Conservation (phyloP, 1,140 invertebrate species). For the Hylaeus volcanicus region DNA sequence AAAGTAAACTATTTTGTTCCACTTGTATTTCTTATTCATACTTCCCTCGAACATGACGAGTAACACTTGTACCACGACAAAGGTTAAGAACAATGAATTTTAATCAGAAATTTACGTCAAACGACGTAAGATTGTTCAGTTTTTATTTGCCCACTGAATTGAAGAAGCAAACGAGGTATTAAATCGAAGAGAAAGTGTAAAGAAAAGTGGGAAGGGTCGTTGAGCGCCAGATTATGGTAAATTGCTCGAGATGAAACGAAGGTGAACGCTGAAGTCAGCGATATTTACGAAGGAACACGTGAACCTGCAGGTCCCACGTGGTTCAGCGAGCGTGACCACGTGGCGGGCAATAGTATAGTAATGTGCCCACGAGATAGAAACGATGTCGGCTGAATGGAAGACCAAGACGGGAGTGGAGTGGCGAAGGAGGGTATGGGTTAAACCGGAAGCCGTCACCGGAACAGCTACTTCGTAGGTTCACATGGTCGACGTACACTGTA, state of each 20-base stretch:
- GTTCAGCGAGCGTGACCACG: slow-evolving; percentile 77
- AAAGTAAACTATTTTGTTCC: too few relatives aligned
- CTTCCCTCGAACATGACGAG: too few relatives aligned
- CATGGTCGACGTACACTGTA: slow-evolving; percentile 69
- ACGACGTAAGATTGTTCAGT: too few relatives aligned
- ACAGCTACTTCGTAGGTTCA: slow-evolving; percentile 73
- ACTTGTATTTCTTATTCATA: too few relatives aligned
- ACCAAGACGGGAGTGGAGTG: slow-evolving; percentile 21
- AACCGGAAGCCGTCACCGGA: slow-evolving; percentile 78
- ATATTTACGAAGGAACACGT: slow-evolving; percentile 45
- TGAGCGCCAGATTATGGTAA: slow-evolving; percentile 17
- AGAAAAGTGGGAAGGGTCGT: not conserved
- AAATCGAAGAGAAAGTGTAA: not conserved
- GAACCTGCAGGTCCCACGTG: slow-evolving; percentile 77
- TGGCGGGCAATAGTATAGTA: slow-evolving; percentile 69
- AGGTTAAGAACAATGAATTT: too few relatives aligned
- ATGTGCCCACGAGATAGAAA: slow-evolving; percentile 66
- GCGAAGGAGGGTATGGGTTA: slow-evolving; percentile 60
- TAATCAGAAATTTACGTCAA: too few relatives aligned
- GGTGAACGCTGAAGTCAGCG: not conserved
- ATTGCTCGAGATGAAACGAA: not conserved
- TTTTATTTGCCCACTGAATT: not conserved
- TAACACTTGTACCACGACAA: too few relatives aligned
- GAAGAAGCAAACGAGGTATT: not conserved
- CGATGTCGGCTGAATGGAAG: slow-evolving; percentile 70